Base-by-base conservation (phyloP, 2,113 vertebrate species). In the Hippocampus mohnikei region DNA sequence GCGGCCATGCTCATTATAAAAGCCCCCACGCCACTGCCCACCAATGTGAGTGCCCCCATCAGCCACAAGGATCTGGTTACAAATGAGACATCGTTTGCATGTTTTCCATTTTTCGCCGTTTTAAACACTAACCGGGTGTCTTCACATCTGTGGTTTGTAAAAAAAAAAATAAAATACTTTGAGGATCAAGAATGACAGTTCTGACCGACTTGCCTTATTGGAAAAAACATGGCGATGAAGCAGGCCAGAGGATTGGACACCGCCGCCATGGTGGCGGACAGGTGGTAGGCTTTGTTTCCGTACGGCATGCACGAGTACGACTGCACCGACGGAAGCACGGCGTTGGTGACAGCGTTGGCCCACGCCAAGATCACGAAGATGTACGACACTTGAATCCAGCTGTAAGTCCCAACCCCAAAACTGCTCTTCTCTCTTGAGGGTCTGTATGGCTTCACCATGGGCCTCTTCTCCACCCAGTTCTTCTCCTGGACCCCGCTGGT, bases 281-380 rank as follows among this genome's bases (percentile, higher is more conserved):
- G 62, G 78, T 95, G 94, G 58, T 94, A 95, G 66, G 84, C 79
- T 0, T 72, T 77, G 80, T 88, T 90, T 10, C 94, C 94, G 21
- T 95, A 94, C 0, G 94, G 94, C 75, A 94, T 69, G 70, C 93
- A 94, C 0, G 94, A 93, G 84, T 94, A 95, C 20, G 94, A 93
- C 88, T 95, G 94, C 48, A 95, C 89, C 0, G 94, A 91, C 0
- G 93, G 93, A 0, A 95, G 85, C n/a, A 92, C 90, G 5, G 84
- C 88, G 25, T 95, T 94, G 74, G 88, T 92, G 77, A 95, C 84
- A 8, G 88, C 90, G 2, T 93, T 94, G 0, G 69, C 84, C 94
- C 94, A 95, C 42, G 73, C 89, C 72, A 94, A 82, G 40, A 91
- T 62, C n/a, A 64, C 70, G 25, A 93, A 94, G 83, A 95, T 90